Evolutionary conservation across 92 coral and sea anemone genomes (phyloP), one percentile per base, ranked within the genome.

Genomic region (Epizoanthus stellaris): DNA sequence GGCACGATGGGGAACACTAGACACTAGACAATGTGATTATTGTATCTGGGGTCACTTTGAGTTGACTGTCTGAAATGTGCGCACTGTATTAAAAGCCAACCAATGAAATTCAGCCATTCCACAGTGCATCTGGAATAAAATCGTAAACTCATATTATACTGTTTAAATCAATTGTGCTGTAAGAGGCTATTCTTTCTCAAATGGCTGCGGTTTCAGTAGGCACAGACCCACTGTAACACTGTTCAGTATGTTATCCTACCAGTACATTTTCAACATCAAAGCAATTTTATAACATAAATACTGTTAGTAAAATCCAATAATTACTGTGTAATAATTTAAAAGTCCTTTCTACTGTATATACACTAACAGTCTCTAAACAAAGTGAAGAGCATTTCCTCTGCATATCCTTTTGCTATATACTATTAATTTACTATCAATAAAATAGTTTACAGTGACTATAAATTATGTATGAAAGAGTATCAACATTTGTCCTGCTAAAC

Each of bases 341-440:
- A 62, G 40, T 79, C 60, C 34, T 63, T 79, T 79, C 83, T 79
- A 63, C 52, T 79, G 72, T 63, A 20, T 79, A 76, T 79, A 79
- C 83, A 79, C 34, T 30, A 30, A 30, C 34, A 16, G 45, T 20
- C 6, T 79, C 23, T 76, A 76, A 59, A 56, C 19, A 36, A 60
- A 43, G 68, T 59, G 82, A 12, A 5, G 3, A 43, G 30, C 54
- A 20, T 42, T 20, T 43, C 20, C 23, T 42, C 19, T 45, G 40
- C 20, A 62, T 12, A 20, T 13, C 70, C 8, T 45, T n/a, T 10
- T 63, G 71, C 83, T 79, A 43, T 62, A 79, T 61, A 49, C 56
- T 8, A 49, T 49, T 49, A 49, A 49, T 49, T 5, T 62, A 79
- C 15, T 79, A 63, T 62, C 72, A 42, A n/a, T 16, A 76, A 77